These are phyloP conservation scores for Minunthozetes semirufus DNA, from an alignment of 2,888 invertebrate genomes.

Conservation along the genomic window DNA sequence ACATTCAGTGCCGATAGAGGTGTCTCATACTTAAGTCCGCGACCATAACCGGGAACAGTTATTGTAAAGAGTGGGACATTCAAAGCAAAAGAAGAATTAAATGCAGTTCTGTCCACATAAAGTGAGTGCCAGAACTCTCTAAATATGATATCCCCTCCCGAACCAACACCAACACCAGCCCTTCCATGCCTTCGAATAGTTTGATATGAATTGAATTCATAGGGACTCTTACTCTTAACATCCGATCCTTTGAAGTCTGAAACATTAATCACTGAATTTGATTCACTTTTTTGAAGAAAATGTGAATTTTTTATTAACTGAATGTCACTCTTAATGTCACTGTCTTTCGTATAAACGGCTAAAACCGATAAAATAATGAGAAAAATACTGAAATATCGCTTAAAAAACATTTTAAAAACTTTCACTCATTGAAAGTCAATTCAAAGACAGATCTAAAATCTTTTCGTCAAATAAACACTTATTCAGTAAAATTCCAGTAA, in stretches of 20 bases:
- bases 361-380: constrained; percentile 14
- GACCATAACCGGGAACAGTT: constrained; percentile 36
- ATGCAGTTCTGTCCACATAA: constrained; percentile 32
- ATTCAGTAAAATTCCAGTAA: background rate
- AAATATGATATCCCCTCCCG: background rate
- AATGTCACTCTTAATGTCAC: too few species aligned
- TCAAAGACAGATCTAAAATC: background rate
- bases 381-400: background rate
- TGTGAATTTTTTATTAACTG: background rate
- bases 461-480: background rate
- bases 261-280: background rate
- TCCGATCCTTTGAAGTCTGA: background rate
- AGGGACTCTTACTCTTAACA: background rate
- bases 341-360: constrained; percentile 17
- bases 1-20: constrained; percentile 30
- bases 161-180: background rate
- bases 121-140: constrained; percentile 26
- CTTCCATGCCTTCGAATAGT: background rate
- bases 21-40: constrained; percentile 22
- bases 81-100: constrained; percentile 37
- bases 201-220: background rate
- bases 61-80: constrained; percentile 36
- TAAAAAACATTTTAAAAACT: background rate
- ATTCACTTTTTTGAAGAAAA: background rate
- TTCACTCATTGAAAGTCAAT: background rate